A percentile compares a stretch with the other conserved stretches of the same genome.
Evolutionary conservation across 64 coral and sea anemone species (phyloP).

Genomic region (Astreopora myriophthalma): DNA sequence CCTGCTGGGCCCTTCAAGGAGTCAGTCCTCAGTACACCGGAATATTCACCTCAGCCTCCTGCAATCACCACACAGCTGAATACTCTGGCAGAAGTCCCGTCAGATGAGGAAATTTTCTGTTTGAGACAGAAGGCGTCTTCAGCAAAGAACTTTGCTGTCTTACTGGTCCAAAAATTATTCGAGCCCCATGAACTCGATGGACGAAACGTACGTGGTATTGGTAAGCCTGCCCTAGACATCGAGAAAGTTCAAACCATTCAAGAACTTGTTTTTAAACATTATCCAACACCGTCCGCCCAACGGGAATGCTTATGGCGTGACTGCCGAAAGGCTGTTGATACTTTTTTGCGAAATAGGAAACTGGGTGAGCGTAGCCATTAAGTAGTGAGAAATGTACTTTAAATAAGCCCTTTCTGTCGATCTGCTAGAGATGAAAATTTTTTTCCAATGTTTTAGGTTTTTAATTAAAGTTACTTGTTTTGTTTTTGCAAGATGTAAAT

Average conservation of each 20-base stretch:
- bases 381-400: background rate
- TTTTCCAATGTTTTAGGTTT: too few species aligned
- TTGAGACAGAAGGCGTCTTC: background rate
- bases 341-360: background rate
- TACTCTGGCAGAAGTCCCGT: background rate
- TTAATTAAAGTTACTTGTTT: too few species aligned
- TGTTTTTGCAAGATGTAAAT: too few species aligned
- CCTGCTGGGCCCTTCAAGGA: background rate
- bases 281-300: background rate
- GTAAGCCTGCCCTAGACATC: conserved; percentile 6
- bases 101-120: background rate
- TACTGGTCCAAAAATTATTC: background rate
- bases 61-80: background rate
- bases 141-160: background rate
- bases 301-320: background rate
- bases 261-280: background rate
- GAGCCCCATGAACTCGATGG: background rate
- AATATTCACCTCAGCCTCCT: background rate
- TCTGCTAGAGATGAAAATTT: too few species aligned
- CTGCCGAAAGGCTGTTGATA: conserved; percentile 12
- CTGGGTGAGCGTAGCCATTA: background rate
- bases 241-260: background rate
- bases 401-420: too few species aligned
- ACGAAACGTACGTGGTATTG: background rate
- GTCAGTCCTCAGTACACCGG: too few species aligned